phyloP scores from a whole-genome alignment of 2,797 vertebrate species.

The Aulostomus chinensis region DNA sequence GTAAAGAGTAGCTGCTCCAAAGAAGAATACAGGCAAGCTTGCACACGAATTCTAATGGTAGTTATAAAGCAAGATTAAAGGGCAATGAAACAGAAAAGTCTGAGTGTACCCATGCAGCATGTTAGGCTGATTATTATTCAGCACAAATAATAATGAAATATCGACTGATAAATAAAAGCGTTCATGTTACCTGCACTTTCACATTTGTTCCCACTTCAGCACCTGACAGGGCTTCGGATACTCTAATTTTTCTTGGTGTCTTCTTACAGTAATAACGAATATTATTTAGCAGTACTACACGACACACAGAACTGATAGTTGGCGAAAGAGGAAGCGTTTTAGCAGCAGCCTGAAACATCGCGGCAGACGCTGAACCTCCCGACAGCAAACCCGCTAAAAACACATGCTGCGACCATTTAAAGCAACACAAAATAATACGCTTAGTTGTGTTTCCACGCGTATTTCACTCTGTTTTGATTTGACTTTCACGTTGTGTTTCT shows the following conservation, averaged over 20 bases:
- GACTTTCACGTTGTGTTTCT: constrained; percentile 59
- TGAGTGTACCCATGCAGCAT: no score
- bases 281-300: neutral
- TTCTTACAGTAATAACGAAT: constrained; percentile 51
- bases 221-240: constrained; percentile 56
- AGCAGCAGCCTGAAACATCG: constrained; percentile 49
- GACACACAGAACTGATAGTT: constrained; percentile 5
- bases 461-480: neutral
- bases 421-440: neutral
- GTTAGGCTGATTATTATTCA: neutral
- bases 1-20: no score
- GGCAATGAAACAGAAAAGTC: no score
- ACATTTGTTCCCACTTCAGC: constrained; percentile 39
- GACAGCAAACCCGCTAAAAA: neutral
- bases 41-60: no score
- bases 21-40: no score
- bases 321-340: no score
- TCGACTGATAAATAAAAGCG: accelerated
- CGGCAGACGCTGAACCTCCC: neutral
- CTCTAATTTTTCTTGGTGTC: constrained; percentile 32
- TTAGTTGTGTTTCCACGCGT: neutral
- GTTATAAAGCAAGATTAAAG: no score
- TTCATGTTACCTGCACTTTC: constrained; percentile 61
- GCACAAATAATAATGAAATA: neutral
- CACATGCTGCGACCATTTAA: accelerated